Conservation (phyloP, 2,888 invertebrate genomes). For the Hofmannophila pseudospretella region DNA sequence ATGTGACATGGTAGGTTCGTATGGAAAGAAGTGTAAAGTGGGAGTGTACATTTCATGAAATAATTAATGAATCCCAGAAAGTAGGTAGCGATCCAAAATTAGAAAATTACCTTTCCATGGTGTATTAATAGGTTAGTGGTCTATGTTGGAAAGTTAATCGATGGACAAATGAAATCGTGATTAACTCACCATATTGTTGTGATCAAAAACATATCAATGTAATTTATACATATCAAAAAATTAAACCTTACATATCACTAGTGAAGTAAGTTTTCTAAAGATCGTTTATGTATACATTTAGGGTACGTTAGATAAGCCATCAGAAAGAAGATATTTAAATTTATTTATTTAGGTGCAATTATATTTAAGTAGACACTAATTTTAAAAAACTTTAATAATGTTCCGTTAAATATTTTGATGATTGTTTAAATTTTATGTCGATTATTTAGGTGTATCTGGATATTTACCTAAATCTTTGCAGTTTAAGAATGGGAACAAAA, state of each 20-base stretch:
- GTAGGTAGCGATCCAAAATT: no score
- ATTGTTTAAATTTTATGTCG: constrained; percentile 13
- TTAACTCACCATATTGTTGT: constrained; percentile 37
- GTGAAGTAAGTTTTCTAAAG: constrained; percentile 59
- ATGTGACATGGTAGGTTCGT: no score
- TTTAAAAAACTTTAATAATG: constrained; percentile 18
- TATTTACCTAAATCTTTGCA: constrained; percentile 21
- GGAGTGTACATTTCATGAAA: no score
- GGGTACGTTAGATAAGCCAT: constrained; percentile 44
- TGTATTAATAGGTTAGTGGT: background rate
- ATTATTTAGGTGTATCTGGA: constrained; percentile 17
- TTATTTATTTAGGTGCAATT: constrained; percentile 23
- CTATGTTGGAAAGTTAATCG: background rate
- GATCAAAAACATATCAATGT: constrained; percentile 58
- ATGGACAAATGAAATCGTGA: background rate
- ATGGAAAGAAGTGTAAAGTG: no score
- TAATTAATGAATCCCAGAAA: no score
- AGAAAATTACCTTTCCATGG: no score
- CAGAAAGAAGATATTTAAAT: constrained; percentile 35
- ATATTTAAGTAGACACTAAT: constrained; percentile 12
- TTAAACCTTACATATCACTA: constrained; percentile 60
- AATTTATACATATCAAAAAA: constrained; percentile 47
- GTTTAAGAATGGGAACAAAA: constrained; percentile 38
- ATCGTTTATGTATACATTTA: constrained; percentile 72
- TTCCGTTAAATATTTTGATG: constrained; percentile 14